Percentiles rank a stretch among this genome's conserved stretches.
phyloP scores from a whole-genome alignment of 2,797 vertebrate genomes.

The Spheniscus humboldti region DNA sequence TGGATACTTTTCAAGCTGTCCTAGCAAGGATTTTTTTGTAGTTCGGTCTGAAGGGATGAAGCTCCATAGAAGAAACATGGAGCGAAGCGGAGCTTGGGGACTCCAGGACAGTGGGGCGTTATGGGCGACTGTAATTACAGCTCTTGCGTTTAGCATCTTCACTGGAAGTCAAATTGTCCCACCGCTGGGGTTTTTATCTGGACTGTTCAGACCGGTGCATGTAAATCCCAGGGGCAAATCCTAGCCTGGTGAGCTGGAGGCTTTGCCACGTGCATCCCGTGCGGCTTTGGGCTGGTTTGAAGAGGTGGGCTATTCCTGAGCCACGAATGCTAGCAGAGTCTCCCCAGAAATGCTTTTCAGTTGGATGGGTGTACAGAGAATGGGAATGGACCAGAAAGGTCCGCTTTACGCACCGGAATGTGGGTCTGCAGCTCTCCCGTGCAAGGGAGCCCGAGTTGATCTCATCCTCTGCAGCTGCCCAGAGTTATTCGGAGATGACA shows the following conservation, averaged over 20 bases:
- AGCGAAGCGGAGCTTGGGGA: not conserved
- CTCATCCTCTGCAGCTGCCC: not conserved
- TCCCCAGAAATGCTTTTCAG: not conserved
- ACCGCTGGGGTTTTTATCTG: fast-evolving
- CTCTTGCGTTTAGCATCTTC: not conserved
- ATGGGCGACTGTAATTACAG: not conserved
- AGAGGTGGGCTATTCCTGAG: not conserved
- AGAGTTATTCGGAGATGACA: not conserved
- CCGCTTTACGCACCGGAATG: fast-evolving
- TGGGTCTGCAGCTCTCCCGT: not conserved
- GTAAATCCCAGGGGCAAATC: not conserved
- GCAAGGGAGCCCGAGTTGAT: not conserved
- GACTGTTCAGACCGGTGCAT: fast-evolving
- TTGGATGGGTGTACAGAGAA: not conserved
- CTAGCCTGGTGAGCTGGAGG: not conserved
- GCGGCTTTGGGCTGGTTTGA: fast-evolving
- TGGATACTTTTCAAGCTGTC: not conserved
- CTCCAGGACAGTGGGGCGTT: not conserved
- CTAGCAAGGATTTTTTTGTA: not conserved
- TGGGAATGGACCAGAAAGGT: not conserved
- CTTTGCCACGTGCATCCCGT: fast-evolving
- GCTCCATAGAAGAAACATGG: not conserved
- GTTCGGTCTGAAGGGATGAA: not conserved
- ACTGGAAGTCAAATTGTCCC: not conserved
- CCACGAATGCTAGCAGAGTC: not conserved